phyloP scores from a whole-genome alignment of 2,797 vertebrate species.

The Onychomys leucogaster region DNA sequence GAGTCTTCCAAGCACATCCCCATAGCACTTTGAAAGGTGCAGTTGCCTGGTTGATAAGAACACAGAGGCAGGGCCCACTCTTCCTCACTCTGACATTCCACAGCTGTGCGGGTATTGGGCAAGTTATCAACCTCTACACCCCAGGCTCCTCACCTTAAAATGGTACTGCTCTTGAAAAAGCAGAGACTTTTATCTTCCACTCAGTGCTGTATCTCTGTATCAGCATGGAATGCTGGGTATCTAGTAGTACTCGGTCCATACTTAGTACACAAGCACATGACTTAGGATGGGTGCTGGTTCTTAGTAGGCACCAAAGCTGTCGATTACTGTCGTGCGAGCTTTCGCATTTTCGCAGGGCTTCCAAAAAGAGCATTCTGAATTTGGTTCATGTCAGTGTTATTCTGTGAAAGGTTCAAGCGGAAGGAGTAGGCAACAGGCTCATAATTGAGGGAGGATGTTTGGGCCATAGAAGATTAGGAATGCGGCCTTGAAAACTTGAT shows the following conservation, averaged over 20 bases:
- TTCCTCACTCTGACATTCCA: constrained; percentile 24
- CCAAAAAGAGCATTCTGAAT: constrained; percentile 1
- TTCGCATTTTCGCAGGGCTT: constrained; percentile 1
- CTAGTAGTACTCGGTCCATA: constrained; percentile 7
- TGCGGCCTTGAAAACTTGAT: neutral
- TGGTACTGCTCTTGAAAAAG: constrained; percentile 35
- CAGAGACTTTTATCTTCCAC: neutral
- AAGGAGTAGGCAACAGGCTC: neutral
- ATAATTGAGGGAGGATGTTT: constrained; percentile 17
- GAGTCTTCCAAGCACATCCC: constrained; percentile 42
- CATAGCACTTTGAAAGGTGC: neutral
- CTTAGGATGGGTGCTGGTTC: constrained; percentile 8
- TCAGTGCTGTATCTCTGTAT: neutral
- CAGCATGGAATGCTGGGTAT: neutral
- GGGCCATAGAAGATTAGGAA: neutral
- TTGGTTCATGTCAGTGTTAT: neutral
- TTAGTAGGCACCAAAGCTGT: neutral
- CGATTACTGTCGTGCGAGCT: neutral
- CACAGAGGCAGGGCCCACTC: neutral
- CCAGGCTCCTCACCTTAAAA: constrained; percentile 42
- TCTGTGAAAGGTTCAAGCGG: neutral
- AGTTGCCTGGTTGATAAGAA: constrained; percentile 48
- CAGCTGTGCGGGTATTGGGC: neutral
- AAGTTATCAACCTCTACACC: neutral
- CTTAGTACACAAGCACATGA: neutral